A percentile compares a stretch with the other conserved stretches of the same genome.
Evolutionary conservation across 2,113 vertebrate genomes (phyloP).

Genomic region (pig (Sus scrofa)): T2T-Sscrofa CM000813.6:160278501-160279000

Average conservation of each 20-base stretch:
- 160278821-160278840: neutral
- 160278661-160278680: neutral
- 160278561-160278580: neutral
- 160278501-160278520: neutral
- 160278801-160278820: neutral
- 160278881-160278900: neutral
- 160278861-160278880: neutral
- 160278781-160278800: neutral
- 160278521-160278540: neutral
- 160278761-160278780: neutral
- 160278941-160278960: neutral
- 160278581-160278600: neutral
- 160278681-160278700: neutral
- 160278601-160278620: neutral
- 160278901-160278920: neutral
- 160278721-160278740: neutral
- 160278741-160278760: conserved; percentile 21
- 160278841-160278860: neutral
- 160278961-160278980: neutral
- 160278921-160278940: too few relatives aligned
- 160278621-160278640: neutral
- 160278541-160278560: neutral
- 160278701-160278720: conserved; percentile 12
- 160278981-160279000: neutral
- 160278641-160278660: neutral